Evolutionary conservation across 2,113 vertebrate genomes (phyloP), one percentile per base, ranked within the genome.

Genomic region (Egretta garzetta): DNA sequence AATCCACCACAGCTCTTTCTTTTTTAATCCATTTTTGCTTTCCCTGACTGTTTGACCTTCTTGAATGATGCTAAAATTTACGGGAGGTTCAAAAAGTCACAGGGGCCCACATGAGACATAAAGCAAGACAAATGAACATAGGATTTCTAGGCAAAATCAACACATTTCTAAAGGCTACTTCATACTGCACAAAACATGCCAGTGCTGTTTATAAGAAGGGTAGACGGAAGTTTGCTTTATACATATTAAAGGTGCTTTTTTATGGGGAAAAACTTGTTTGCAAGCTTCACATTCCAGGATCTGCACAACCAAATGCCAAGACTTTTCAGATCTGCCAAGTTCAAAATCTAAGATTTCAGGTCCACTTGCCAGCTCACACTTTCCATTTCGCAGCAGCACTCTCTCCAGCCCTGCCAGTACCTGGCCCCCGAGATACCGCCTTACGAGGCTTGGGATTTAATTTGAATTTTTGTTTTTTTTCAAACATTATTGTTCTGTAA

Each of bases 391-490:
- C 97, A 95, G 76, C 43, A 64, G 21, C 21, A 16, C 63, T 85
- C 39, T 92, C 74, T 95, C 74, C 91, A 96, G 93, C 83, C 63
- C 70, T 93, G 96, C 96, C 95, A 96, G 92, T 91, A 97, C 94
- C 67, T 86, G 90, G 86, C 52, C 92, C 77, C 63, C 19, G 33
- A 95, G 96, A 79, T 74, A 33, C 53, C 74, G 93, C 67, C 93
- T 97, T 97, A 96, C 8, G 47, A 96, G 70, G 75, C 30, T 30
- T 91, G 95, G 92, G 93, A 95, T 98, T 97, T 96, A 85, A 93
- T 96, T 97, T 85, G 89, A 90, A 76, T 95, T 86, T 97, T 96
- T 83, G 30, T 60, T 92, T 92, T 97, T 97, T 96, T 83, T 89
- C 89, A 94, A 96, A 95, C 50, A 58, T 94, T 96, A 95, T 95